Evolutionary conservation across 2,113 vertebrate genomes (phyloP), one percentile per base, ranked within the genome.

Genomic region (Spheniscus mendiculus): DNA sequence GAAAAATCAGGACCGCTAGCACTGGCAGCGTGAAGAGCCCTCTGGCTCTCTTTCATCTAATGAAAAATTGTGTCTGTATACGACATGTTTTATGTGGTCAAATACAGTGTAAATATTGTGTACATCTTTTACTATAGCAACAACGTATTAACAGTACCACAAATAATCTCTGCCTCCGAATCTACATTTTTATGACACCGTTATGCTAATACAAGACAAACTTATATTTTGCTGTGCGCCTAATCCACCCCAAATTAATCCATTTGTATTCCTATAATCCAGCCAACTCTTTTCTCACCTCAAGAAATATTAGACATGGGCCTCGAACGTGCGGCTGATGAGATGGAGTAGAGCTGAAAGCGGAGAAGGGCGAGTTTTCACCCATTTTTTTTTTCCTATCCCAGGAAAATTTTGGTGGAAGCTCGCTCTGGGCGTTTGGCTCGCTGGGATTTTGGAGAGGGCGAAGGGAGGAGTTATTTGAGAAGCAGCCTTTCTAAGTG

Each of bases 101-200:
- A 98, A 98, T 98, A 96, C 89, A 94, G 96, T 83, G 94, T 98
- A 98, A 98, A 98, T 98, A 98, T 98, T 98, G 97, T 97, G 96
- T 98, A 95, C 96, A 93, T 98, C 96, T 97, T 97, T 97, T 93
- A 93, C 98, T 95, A 96, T 91, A 97, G 97, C 98, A 98, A 97
- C 97, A 98, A 95, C 96, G 87, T 96, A 97, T 98, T 98, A 98
- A 92, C 95, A 90, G 96, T 95, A 91, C 96, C 97, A 95, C 98
- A 98, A 98, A 98, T 97, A 98, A 98, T 97, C 97, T 97, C 96
- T 93, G 96, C 94, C 88, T 97, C 91, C 3, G 58, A 97, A 98
- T 98, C 97, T 98, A 94, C 98, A 97, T 98, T 98, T 98, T 95
- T 87, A 98, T 98, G 97, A 97, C 86, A 88, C 96, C 42, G 80